phyloP scores from a whole-genome alignment of 2,797 vertebrate species.

The Octomys mimax region DNA sequence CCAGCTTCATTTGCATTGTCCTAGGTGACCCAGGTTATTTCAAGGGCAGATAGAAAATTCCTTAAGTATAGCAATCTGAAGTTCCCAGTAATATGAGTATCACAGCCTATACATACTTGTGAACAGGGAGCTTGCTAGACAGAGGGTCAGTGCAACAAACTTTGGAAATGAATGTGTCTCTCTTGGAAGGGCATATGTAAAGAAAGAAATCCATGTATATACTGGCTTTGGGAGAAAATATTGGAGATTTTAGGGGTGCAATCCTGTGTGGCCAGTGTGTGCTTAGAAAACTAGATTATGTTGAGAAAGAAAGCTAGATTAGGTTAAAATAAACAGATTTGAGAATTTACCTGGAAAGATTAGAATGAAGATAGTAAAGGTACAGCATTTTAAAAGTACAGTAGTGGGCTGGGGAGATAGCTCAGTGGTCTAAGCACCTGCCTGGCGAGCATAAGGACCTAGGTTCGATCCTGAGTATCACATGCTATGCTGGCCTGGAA shows the following conservation, averaged over 20 bases:
- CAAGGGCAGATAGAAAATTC: background rate
- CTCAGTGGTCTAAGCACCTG: no score
- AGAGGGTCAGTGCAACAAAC: slow-evolving; percentile 29
- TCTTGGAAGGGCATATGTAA: background rate
- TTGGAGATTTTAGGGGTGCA: background rate
- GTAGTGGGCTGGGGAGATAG: background rate
- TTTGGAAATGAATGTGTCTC: background rate
- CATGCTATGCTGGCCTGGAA: no score
- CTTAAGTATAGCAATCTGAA: background rate
- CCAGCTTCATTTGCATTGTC: background rate
- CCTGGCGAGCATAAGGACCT: no score
- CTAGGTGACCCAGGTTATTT: slow-evolving; percentile 30
- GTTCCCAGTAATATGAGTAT: slow-evolving; percentile 42
- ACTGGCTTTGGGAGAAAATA: background rate
- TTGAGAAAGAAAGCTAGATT: slow-evolving; percentile 21
- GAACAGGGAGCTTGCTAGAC: background rate
- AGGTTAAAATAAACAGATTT: background rate
- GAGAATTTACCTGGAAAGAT: slow-evolving; percentile 30
- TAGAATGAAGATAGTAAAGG: background rate
- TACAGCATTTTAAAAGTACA: background rate
- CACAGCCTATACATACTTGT: background rate
- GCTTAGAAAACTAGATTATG: background rate
- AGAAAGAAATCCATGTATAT: background rate
- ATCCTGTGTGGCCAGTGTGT: background rate
- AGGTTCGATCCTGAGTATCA: no score